Percentiles rank a stretch among this genome's conserved stretches.
Conservation (phyloP, 1,140 invertebrate genomes). For the Melipona quadrifasciata region DNA sequence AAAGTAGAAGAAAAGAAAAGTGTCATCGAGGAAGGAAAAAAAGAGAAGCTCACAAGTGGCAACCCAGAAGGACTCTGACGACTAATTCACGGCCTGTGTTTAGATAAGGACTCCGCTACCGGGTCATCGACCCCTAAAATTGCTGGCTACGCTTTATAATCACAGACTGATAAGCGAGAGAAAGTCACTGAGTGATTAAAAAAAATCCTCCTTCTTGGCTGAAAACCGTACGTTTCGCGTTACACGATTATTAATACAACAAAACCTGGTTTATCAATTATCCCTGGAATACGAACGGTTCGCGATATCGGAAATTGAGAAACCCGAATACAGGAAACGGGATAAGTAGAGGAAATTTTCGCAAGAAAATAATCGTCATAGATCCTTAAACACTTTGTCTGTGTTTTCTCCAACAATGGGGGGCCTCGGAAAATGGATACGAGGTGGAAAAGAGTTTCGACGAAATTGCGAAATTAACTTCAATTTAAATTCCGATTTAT, state of each 20-base stretch:
- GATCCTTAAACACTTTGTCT: neutral
- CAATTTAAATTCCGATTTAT: neutral
- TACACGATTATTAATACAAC: neutral
- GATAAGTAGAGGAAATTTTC: neutral
- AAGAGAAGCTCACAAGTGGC: neutral
- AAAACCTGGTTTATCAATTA: neutral
- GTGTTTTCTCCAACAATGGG: neutral
- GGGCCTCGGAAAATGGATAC: neutral
- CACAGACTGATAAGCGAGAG: neutral
- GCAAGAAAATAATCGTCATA: neutral
- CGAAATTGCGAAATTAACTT: neutral
- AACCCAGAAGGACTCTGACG: neutral
- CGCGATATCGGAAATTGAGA: neutral
- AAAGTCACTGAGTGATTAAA: neutral
- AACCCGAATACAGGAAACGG: neutral
- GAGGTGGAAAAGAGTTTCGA: neutral
- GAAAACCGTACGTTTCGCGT: neutral
- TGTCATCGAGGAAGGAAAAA: neutral
- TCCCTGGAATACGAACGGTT: neutral
- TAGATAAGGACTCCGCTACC: neutral
- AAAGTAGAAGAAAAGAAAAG: neutral
- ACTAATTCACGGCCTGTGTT: neutral
- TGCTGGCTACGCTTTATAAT: neutral
- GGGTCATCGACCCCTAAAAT: neutral
- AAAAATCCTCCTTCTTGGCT: neutral